A percentile compares a stretch with the other conserved stretches of the same genome.
phyloP scores from a whole-genome alignment of 2,113 vertebrate species.

The Cyprinodon tularosa region DNA sequence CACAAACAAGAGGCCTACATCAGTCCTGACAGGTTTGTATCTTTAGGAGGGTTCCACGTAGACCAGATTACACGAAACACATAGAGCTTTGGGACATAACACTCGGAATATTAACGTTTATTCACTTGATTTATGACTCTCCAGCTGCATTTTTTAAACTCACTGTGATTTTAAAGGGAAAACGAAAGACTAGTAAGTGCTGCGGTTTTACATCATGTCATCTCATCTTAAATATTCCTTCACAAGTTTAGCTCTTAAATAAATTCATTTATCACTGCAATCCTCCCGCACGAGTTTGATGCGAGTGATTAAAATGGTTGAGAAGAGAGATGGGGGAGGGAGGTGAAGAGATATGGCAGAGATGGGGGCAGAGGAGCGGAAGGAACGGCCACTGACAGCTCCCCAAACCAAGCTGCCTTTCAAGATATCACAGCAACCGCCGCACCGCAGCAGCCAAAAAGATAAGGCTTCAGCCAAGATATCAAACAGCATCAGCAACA shows the following conservation, averaged over 20 bases:
- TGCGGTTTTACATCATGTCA: not conserved
- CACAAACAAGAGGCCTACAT: constrained; percentile 40
- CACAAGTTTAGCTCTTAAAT: constrained; percentile 4
- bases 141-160: not conserved
- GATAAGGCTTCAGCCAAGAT: constrained; percentile 65
- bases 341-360: constrained; percentile 4
- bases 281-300: constrained; percentile 36
- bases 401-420: constrained; percentile 47
- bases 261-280: constrained; percentile 33
- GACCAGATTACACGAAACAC: constrained; percentile 24
- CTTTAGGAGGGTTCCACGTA: constrained; percentile 28
- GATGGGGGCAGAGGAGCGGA: not conserved
- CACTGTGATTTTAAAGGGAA: not conserved
- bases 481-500: constrained; percentile 72
- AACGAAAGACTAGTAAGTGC: constrained; percentile 1
- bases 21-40: constrained; percentile 35
- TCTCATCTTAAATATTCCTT: constrained; percentile 1
- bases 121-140: constrained; percentile 22
- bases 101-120: constrained; percentile 11
- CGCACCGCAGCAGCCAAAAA: constrained; percentile 38
- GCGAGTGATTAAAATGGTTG: constrained; percentile 35
- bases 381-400: constrained; percentile 47
- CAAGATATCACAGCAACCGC: constrained; percentile 56
- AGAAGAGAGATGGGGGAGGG: not conserved
- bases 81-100: constrained; percentile 11